Evolutionary conservation across 1,140 invertebrate species (phyloP), one percentile per base, ranked within the genome.

Genomic region (Heliothis subflexa): DNA sequence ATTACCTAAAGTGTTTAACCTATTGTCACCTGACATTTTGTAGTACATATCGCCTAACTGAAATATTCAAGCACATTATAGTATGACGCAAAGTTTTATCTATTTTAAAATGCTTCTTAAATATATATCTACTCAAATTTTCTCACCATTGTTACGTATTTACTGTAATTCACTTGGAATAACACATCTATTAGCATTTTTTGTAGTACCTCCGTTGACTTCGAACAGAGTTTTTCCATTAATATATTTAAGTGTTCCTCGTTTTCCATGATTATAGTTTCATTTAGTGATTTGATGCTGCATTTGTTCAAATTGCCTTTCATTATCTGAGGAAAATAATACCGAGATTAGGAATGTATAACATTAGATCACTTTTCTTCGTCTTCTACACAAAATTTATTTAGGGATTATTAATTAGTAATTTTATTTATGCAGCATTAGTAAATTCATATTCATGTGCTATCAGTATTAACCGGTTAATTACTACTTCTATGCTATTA

Each of bases 101-200:
- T 7, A 40, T 40, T 40, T 9, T 9, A 40, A 7, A 40, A 40
- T 7, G 9, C 33, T 40, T 40, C 5, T 1, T 9, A 9, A 9
- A 40, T 33, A 33, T 33, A 9, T 9, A 40, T 40, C 33, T 40
- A 40, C 33, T 9, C 33, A 40, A 7, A 40, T 40, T 40, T 9
- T 88, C 91, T 88, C 78, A 95, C 94, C 88, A 95, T 93, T 81
- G 85, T 87, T 66, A 94, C 72, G 83, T 91, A 95, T 89, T 94
- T 94, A 10, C 85, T 88, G 55, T 93, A 82, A 83, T 95, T 86
- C 5, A 94, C 84, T 79, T 94, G 87, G 55, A 86, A 66, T 16
- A 95, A 12, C 40, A 94, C 62, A 47, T 90, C 86, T 54, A 87
- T 87, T 3, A 93, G 57, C 40, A 94, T 81, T 66, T 85, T 89